These are phyloP conservation scores for Gorsachius goisagi DNA, from an alignment of 2,113 vertebrate genomes.

Conservation along the genomic window DNA sequence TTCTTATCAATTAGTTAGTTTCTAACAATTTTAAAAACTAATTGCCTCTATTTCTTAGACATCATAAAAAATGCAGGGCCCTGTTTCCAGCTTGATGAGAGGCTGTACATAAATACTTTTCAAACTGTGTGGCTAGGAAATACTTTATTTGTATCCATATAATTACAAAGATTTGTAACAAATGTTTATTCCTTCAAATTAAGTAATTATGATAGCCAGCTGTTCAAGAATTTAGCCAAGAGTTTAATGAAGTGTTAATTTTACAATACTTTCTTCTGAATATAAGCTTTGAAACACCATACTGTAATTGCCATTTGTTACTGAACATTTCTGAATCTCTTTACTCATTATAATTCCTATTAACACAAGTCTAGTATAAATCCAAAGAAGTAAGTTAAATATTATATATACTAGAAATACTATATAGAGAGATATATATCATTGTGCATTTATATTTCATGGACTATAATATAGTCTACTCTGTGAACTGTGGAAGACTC, in stretches of 20 bases:
- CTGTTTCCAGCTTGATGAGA: background rate
- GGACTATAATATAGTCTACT: background rate
- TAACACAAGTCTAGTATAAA: background rate
- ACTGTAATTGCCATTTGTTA: background rate
- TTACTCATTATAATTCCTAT: background rate
- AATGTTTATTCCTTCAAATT: background rate
- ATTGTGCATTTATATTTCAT: background rate
- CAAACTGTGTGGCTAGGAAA: background rate
- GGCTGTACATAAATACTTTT: background rate
- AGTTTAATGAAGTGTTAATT: background rate
- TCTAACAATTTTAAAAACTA: background rate
- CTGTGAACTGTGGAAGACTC: background rate
- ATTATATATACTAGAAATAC: background rate
- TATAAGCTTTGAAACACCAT: background rate
- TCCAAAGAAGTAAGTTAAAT: background rate
- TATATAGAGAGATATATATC: background rate
- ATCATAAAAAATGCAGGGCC: background rate
- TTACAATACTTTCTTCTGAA: background rate
- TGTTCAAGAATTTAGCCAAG: background rate
- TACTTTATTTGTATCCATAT: background rate
- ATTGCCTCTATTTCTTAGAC: background rate
- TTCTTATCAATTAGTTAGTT: background rate
- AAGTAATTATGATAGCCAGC: background rate
- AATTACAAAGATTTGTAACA: background rate
- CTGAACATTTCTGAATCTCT: background rate